These are phyloP conservation scores for Poeciliopsis paucimaculata DNA, from an alignment of 2,797 vertebrate genomes.

Conservation along the genomic window DNA sequence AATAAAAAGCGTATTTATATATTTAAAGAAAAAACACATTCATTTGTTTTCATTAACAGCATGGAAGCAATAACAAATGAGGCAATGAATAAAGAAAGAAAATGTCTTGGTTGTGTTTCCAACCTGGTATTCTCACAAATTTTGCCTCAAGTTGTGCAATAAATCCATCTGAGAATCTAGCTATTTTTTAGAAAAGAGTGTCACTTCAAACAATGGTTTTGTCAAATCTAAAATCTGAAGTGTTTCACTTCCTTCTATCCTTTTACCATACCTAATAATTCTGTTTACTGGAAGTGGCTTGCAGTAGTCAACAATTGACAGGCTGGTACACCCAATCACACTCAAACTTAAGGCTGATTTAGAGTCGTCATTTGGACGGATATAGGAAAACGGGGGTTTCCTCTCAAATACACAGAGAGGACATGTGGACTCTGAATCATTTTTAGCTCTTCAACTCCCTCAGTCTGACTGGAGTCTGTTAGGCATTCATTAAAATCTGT, in stretches of 20 bases:
- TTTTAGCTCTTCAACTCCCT: background rate
- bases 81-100: background rate
- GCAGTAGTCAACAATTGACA: background rate
- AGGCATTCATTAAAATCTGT: background rate
- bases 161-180: background rate
- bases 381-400: background rate
- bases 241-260: background rate
- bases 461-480: background rate
- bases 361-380: background rate
- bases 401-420: background rate
- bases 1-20: background rate
- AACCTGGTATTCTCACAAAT: background rate
- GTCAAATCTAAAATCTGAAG: background rate
- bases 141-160: background rate
- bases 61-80: background rate
- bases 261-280: background rate
- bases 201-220: background rate
- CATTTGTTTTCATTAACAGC: background rate
- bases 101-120: background rate
- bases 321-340: background rate
- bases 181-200: background rate
- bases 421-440: background rate
- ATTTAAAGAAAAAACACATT: background rate
- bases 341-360: background rate
- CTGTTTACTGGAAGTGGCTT: background rate